Percentiles rank a stretch among this genome's conserved stretches.
phyloP scores from a whole-genome alignment of 2,113 vertebrate genomes.

The Ageneiosus marmoratus region DNA sequence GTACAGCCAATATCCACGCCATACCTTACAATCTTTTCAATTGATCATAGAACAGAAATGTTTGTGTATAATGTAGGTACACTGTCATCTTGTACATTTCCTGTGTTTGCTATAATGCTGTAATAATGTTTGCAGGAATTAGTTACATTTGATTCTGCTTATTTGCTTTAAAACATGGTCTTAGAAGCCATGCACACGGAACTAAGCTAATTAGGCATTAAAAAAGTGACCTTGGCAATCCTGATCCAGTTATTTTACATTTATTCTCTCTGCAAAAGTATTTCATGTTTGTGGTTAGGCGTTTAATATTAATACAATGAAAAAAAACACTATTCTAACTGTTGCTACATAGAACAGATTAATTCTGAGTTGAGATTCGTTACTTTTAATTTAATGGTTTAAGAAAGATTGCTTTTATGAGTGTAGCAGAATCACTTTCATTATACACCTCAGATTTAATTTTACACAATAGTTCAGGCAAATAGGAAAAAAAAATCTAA shows the following conservation, averaged over 20 bases:
- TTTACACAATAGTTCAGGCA: background rate
- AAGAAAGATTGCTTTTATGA: background rate
- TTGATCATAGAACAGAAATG: background rate
- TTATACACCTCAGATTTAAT: background rate
- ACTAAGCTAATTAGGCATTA: background rate
- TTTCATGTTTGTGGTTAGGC: background rate
- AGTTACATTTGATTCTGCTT: background rate
- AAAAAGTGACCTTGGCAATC: background rate
- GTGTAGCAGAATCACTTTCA: slow-evolving; percentile 4
- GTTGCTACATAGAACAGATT: background rate
- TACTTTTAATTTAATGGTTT: background rate
- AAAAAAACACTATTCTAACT: background rate
- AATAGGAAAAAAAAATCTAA: background rate
- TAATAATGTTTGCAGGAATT: background rate
- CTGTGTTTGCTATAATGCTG: background rate
- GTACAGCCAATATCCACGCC: background rate
- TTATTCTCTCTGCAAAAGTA: background rate
- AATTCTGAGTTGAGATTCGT: background rate
- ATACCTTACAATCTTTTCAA: background rate
- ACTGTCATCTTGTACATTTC: background rate
- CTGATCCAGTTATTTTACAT: background rate
- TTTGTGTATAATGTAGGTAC: background rate
- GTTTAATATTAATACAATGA: background rate
- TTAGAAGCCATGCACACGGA: background rate
- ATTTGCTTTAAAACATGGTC: background rate